A percentile compares a stretch with the other conserved stretches of the same genome.
phyloP scores from a whole-genome alignment of 2,797 vertebrate species.

The Sibirionetta formosa region DNA sequence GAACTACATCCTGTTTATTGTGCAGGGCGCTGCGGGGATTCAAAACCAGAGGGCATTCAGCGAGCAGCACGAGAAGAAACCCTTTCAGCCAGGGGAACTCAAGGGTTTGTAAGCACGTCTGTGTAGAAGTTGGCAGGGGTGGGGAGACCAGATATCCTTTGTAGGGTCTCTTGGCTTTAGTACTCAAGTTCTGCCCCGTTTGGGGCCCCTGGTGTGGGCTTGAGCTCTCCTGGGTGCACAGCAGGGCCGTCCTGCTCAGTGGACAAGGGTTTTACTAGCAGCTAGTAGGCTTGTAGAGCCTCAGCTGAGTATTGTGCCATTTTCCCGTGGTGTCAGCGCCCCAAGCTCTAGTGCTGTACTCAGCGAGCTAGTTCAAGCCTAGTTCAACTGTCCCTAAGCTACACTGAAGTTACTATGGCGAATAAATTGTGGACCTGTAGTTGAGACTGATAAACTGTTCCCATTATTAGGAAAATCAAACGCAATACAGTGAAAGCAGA shows the following conservation, averaged over 20 bases:
- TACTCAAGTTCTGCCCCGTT: rapidly evolving
- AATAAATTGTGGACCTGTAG: not conserved
- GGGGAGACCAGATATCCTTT: not conserved
- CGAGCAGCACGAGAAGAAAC: not conserved
- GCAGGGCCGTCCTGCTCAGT: rapidly evolving
- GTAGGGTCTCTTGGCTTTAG: not conserved
- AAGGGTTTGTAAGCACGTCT: rapidly evolving
- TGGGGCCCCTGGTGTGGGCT: not conserved
- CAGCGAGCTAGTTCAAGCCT: not conserved
- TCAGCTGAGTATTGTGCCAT: rapidly evolving
- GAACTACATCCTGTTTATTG: not conserved
- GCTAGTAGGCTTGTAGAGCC: not conserved
- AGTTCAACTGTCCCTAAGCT: not conserved
- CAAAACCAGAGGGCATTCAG: not conserved
- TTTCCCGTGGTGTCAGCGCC: not conserved
- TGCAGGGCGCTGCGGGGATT: not conserved
- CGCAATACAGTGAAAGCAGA: not conserved
- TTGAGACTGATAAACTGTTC: not conserved
- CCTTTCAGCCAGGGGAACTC: not conserved
- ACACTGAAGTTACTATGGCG: not conserved
- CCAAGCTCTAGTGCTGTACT: not conserved
- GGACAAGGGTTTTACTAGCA: rapidly evolving
- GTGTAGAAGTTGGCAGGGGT: rapidly evolving
- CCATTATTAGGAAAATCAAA: not conserved
- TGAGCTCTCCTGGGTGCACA: not conserved